Percentiles rank a stretch among this genome's conserved stretches.
Conservation (phyloP, 2,888 invertebrate species). For the Diarsia mendica region DNA sequence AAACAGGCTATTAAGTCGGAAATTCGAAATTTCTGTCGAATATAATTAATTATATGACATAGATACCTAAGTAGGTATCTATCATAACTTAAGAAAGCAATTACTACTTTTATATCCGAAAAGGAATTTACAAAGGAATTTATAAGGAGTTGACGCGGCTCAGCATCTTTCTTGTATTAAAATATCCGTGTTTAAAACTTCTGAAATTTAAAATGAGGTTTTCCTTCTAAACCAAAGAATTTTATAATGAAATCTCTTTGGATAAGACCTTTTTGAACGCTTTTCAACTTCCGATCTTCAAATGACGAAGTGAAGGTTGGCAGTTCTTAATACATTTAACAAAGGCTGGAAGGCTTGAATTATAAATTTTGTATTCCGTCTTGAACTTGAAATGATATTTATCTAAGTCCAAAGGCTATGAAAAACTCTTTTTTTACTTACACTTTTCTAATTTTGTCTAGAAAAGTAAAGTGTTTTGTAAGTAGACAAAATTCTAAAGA, state of each 20-base stretch:
- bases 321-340: slow-evolving; percentile 65
- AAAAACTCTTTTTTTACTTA: no score
- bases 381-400: slow-evolving; percentile 30
- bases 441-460: no score
- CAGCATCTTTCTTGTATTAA: slow-evolving; percentile 62
- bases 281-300: slow-evolving; percentile 69
- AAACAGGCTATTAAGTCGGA: slow-evolving; percentile 11
- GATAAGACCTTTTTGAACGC: slow-evolving; percentile 69
- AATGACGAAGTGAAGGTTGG: slow-evolving; percentile 70
- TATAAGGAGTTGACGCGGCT: slow-evolving; percentile 59
- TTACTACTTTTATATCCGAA: slow-evolving; percentile 20
- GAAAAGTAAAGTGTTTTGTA: no score
- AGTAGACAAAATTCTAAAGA: background rate
- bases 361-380: slow-evolving; percentile 26
- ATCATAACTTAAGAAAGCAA: slow-evolving; percentile 19
- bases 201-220: slow-evolving; percentile 71
- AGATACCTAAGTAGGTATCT: background rate
- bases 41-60: no score
- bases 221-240: slow-evolving; percentile 72
- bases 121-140: slow-evolving; percentile 57
- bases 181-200: slow-evolving; percentile 70
- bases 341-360: slow-evolving; percentile 36
- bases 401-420: slow-evolving; percentile 13
- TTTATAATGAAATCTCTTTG: slow-evolving; percentile 73
- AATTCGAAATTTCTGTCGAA: background rate